phyloP scores from a whole-genome alignment of 1,140 invertebrate genomes.

The Atta texana region DNA sequence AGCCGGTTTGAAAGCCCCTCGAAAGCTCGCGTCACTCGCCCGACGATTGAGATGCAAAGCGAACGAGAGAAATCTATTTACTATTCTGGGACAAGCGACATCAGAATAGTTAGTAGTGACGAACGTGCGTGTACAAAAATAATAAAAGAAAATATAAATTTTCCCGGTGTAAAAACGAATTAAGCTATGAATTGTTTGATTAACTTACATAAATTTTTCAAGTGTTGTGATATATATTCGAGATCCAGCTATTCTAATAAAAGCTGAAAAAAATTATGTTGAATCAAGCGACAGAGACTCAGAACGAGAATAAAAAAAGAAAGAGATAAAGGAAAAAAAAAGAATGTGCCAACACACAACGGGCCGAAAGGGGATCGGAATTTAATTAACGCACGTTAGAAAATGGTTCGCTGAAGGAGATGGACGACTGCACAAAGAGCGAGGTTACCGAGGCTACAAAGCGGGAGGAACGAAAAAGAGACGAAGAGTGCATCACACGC shows the following conservation, averaged over 20 bases:
- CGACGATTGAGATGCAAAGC: conserved; percentile 49
- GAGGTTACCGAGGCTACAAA: conserved; percentile 37
- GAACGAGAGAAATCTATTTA: conserved; percentile 43
- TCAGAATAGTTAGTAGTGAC: conserved; percentile 25
- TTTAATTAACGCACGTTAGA: conserved; percentile 65
- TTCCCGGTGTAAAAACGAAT: background rate
- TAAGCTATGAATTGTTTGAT: background rate
- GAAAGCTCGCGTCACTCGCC: conserved; percentile 38
- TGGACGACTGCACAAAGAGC: conserved; percentile 45
- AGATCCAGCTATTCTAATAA: background rate
- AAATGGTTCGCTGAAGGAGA: conserved; percentile 55
- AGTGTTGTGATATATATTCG: background rate
- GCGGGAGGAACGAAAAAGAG: conserved; percentile 33
- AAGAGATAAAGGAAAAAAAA: conserved; percentile 10
- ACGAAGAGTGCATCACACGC: conserved; percentile 7
- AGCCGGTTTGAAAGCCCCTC: conserved; percentile 51
- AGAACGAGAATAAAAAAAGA: conserved; percentile 35
- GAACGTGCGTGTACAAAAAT: background rate
- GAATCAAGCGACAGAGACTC: conserved; percentile 32
- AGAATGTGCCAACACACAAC: conserved; percentile 6
- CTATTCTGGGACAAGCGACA: conserved; percentile 38
- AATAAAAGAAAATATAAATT: background rate
- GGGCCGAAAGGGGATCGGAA: conserved; percentile 60
- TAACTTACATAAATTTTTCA: background rate
- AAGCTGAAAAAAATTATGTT: conserved; percentile 32